phyloP scores from a whole-genome alignment of 2,113 vertebrate genomes.

The Camelus bactrianus region DNA sequence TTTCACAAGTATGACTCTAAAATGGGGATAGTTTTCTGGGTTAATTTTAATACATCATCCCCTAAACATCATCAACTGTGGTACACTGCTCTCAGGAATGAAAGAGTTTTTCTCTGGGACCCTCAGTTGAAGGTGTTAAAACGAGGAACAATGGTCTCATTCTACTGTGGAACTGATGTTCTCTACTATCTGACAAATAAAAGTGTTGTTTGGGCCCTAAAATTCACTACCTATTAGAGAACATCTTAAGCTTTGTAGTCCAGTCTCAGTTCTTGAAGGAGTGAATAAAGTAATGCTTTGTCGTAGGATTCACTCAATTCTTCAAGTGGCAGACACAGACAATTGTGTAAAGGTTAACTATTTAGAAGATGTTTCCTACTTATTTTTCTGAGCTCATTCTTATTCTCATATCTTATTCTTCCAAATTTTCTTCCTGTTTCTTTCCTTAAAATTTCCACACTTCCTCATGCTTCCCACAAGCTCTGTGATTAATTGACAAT shows the following conservation, averaged over 20 bases:
- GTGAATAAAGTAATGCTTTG: neutral
- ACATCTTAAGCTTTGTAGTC: neutral
- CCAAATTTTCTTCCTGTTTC: neutral
- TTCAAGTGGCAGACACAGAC: neutral
- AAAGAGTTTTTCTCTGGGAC: neutral
- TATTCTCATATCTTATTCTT: neutral
- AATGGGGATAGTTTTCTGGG: neutral
- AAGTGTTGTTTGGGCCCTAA: neutral
- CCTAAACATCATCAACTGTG: neutral
- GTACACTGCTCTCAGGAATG: neutral
- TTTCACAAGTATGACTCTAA: conserved; percentile 21
- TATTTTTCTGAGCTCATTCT: neutral
- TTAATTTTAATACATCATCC: neutral
- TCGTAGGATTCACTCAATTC: neutral
- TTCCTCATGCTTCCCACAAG: neutral
- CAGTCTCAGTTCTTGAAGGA: neutral
- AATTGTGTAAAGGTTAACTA: neutral
- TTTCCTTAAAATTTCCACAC: neutral
- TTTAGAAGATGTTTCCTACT: neutral
- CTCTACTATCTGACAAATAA: neutral
- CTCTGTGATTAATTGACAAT: neutral
- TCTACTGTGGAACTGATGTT: neutral
- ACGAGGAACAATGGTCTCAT: neutral
- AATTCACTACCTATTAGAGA: neutral
- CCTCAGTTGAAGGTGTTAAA: neutral